Conservation (phyloP, 2,888 invertebrate genomes). For the Sinopyrophorus schimmeli region DNA sequence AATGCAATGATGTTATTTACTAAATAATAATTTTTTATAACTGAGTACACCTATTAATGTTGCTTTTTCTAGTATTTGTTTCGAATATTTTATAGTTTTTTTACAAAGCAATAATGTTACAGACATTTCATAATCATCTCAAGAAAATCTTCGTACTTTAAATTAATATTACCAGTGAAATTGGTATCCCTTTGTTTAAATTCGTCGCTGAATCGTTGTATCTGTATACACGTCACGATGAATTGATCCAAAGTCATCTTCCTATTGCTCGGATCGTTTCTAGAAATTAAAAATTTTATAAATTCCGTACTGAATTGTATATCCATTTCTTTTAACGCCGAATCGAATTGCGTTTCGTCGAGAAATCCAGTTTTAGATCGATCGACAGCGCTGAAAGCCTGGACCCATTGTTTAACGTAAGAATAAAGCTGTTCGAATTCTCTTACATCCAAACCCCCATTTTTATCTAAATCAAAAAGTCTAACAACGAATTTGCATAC, state of each 20-base stretch:
- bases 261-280: constrained; percentile 43
- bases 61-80: too few relatives aligned
- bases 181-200: constrained; percentile 48
- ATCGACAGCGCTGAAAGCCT: constrained; percentile 49
- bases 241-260: constrained; percentile 50
- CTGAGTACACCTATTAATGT: too few relatives aligned
- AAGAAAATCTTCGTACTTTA: constrained; percentile 51
- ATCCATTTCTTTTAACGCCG: constrained; percentile 47
- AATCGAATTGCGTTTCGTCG: constrained; percentile 45
- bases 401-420: constrained; percentile 49
- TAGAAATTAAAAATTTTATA: constrained; percentile 45
- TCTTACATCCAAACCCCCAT: constrained; percentile 48
- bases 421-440: constrained; percentile 50
- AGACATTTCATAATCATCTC: constrained; percentile 46
- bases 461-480: constrained; percentile 49
- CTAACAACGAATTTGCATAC: constrained; percentile 51
- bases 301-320: constrained; percentile 47
- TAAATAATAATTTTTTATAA: too few relatives aligned
- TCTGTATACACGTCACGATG: constrained; percentile 52
- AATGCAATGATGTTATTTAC: too few relatives aligned
- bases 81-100: too few relatives aligned
- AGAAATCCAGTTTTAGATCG: constrained; percentile 44
- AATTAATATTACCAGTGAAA: constrained; percentile 46
- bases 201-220: constrained; percentile 52
- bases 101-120: too few relatives aligned